These are phyloP conservation scores for Lochmaea capreae DNA, from an alignment of 2,888 invertebrate species.

Conservation along the genomic window DNA sequence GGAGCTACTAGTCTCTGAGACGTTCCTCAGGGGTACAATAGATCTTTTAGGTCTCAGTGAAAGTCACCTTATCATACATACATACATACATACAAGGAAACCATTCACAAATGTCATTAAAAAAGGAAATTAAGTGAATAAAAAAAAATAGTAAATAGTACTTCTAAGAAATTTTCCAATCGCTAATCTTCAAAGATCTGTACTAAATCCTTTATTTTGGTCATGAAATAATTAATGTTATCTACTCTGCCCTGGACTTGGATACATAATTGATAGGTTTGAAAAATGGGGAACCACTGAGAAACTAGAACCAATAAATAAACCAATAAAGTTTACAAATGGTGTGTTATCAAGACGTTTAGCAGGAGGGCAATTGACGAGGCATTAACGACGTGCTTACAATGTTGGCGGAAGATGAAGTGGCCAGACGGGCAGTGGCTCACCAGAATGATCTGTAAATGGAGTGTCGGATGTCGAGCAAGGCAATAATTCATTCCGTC, in stretches of 20 bases:
- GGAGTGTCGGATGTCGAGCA: constrained; percentile 68
- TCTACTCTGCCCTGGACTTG: not conserved
- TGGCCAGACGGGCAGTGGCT: constrained; percentile 67
- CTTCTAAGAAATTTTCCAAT: too few species aligned
- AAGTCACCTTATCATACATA: too few species aligned
- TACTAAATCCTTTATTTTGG: not conserved
- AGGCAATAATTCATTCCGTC: constrained; percentile 67
- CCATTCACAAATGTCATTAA: too few species aligned
- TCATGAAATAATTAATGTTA: not conserved
- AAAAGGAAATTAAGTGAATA: too few species aligned
- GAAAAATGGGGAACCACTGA: constrained; percentile 27
- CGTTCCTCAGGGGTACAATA: too few species aligned
- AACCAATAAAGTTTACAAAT: constrained; percentile 62
- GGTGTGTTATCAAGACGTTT: constrained; percentile 64
- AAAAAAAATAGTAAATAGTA: too few species aligned
- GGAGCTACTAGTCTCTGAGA: too few species aligned
- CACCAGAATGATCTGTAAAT: constrained; percentile 72
- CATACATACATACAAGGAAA: too few species aligned
- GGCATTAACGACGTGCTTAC: constrained; percentile 60
- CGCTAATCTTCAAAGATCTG: too few species aligned
- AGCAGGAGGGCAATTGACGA: constrained; percentile 60
- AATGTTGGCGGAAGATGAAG: constrained; percentile 65
- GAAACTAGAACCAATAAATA: constrained; percentile 55
- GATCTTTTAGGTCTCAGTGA: too few species aligned
- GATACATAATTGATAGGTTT: constrained; percentile 18